Conservation (phyloP, 1,140 invertebrate species). For the Leptinotarsa defecta region DNA sequence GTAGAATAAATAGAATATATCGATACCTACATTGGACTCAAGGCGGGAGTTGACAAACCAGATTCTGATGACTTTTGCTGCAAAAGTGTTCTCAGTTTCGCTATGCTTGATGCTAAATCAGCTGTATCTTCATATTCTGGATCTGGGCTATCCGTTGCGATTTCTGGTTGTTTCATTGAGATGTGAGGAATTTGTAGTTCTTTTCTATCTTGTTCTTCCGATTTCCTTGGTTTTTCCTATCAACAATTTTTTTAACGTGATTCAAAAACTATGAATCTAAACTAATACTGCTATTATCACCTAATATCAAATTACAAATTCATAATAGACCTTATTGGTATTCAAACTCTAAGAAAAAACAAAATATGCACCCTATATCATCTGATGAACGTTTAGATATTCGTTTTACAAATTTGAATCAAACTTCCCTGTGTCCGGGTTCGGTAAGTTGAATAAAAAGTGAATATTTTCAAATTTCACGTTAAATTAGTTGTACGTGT, state of each 20-base stretch:
- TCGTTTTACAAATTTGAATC: no score
- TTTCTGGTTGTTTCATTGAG: slow-evolving; percentile 34
- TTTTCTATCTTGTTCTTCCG: slow-evolving; percentile 7
- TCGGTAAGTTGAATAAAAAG: no score
- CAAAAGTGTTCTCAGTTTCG: slow-evolving; percentile 69
- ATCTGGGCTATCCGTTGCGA: slow-evolving; percentile 58
- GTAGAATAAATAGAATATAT: slow-evolving; percentile 1
- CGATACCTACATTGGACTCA: slow-evolving; percentile 52
- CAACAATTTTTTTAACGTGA: neutral
- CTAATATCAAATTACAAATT: no score
- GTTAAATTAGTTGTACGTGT: no score
- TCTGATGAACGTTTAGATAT: no score
- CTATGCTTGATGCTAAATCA: slow-evolving; percentile 73
- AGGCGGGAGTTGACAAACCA: slow-evolving; percentile 50
- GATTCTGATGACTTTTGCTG: slow-evolving; percentile 65
- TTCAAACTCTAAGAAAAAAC: no score
- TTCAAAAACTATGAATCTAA: no score
- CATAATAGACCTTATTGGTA: no score
- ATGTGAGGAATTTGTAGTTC: slow-evolving; percentile 38
- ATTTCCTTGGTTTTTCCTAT: slow-evolving; percentile 30
- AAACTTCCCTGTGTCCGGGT: no score
- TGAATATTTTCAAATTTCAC: no score
- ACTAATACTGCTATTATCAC: no score
- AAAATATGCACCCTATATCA: no score
- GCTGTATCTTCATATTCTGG: slow-evolving; percentile 74